Percentiles rank a stretch among this genome's conserved stretches.
Evolutionary conservation across 2,113 vertebrate species (phyloP).

Genomic region (Grallaria varia): DNA sequence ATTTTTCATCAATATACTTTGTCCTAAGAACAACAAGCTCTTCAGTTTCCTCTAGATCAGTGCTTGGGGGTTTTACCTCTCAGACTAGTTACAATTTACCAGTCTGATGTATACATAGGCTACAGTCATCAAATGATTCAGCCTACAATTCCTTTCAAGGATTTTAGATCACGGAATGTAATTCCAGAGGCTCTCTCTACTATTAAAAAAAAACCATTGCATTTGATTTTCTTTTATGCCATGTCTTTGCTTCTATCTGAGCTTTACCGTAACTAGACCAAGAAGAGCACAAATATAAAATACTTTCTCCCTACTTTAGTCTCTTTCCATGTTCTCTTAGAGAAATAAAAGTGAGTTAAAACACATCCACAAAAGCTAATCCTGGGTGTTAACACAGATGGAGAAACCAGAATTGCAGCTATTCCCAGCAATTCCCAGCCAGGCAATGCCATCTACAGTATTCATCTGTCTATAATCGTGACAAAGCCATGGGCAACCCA

Average conservation of each 20-base stretch:
- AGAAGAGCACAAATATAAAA: not conserved
- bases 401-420: not conserved
- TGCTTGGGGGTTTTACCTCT: not conserved
- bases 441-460: not conserved
- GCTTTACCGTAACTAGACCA: not conserved
- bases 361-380: not conserved
- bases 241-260: not conserved
- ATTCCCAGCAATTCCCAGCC: not conserved
- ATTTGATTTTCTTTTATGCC: not conserved
- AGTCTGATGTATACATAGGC: not conserved
- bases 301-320: not conserved
- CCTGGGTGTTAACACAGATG: not conserved
- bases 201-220: not conserved
- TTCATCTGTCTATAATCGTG: not conserved
- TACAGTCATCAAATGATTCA: not conserved
- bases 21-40: slow-evolving; percentile 2
- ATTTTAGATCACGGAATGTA: not conserved
- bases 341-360: not conserved
- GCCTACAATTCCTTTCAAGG: not conserved
- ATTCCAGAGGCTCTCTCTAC: not conserved
- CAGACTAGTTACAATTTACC: not conserved
- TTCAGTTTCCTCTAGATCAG: slow-evolving; percentile 37
- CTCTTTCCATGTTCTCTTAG: not conserved
- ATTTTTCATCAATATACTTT: not conserved
- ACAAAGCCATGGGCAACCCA: not conserved